Evolutionary conservation across 2,888 invertebrate species (phyloP), one percentile per base, ranked within the genome.

Genomic region (Nesidiocoris tenuis): DNA sequence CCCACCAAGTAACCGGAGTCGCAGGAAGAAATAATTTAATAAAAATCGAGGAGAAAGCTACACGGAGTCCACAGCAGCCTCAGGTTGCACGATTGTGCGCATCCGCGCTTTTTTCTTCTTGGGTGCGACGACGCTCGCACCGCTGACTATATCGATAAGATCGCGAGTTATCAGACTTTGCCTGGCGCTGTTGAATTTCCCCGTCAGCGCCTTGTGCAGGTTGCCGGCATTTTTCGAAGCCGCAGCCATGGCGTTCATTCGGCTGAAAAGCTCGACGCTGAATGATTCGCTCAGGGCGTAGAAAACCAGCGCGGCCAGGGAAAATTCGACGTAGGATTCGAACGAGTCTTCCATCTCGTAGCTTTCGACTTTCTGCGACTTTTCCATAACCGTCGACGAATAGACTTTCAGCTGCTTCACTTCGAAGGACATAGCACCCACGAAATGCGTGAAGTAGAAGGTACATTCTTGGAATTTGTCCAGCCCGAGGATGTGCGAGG

Each of bases 81-180:
- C 39, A 39, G 39, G 39, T 39, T 39, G 5, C 3, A 39, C 39
- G 12, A 39, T 39, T 3, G 12, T 12, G 12, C 3, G 3, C 39
- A 7, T 65, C 17, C 18, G n/a, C 1, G 1, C 24, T 54, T 56
- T 74, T 24, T 76, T 76, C 39, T 12, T 39, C 56, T 72, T 68
- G 25, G 59, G 59, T 12, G 56, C 16, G 39, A 77, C 70, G 39
- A 72, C 76, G 25, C 63, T n/a, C 12, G 78, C 77, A 39, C 77
- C 77, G 56, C 77, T 78, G 55, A 79, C 74, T 64, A 80, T 78
- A 67, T 80, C 78, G 55, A 77, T 79, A 18, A 80, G 17, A 57
- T 79, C 79, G 18, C 75, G 61, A 18, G 79, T 80, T 21, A 79
- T 78, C 39, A 74, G 59, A 19, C 64, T 68, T 57, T 80, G 79